Evolutionary conservation across 2,888 invertebrate species (phyloP), one percentile per base, ranked within the genome.

Genomic region (Noctua comes): DNA sequence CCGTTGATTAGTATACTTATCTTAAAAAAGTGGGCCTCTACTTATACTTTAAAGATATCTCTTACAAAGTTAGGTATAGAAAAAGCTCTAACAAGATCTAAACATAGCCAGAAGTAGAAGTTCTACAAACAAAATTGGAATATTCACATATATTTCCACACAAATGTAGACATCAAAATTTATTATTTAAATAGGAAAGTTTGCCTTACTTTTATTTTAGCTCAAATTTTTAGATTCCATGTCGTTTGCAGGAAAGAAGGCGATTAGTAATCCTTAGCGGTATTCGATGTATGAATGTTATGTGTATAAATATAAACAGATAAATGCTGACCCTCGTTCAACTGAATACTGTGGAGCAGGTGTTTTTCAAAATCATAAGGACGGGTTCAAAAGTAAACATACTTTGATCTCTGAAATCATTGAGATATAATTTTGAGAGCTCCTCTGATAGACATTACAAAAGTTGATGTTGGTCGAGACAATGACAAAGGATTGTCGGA

Each of bases 401-500:
- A 43, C 13, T 64, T 65, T 21, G 10, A 59, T 54, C 64, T 59
- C 5, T 64, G 46, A 57, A 73, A 79, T 77, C 31, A 31, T 59
- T 65, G 46, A 68, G 51, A 75, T 18, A 83, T 62, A 43, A 78
- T 72, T 69, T 46, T 36, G 2, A 16, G 24, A 16, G 21, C 31
- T 27, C 18, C 27, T 62, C 24, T 59, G 48, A 51, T 74, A 43
- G 74, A 62, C 62, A 73, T 87, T 73, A 64, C 80, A 75, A 79
- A 84, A 70, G 70, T 83, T 83, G 71, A 85, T 80, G 83, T 84
- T 82, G 69, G 72, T 72, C 77, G 65, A 68, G 86, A 86, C 87
- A 84, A 86, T 84, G 86, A 89, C 85, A 86, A 89, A 90, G 88
- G 89, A 79, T 80, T 82, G 80, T 80, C 83, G 77, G 73, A 83